Evolutionary conservation across 2,113 vertebrate genomes (phyloP).

Genomic region (Pygoscelis antarcticus): DNA sequence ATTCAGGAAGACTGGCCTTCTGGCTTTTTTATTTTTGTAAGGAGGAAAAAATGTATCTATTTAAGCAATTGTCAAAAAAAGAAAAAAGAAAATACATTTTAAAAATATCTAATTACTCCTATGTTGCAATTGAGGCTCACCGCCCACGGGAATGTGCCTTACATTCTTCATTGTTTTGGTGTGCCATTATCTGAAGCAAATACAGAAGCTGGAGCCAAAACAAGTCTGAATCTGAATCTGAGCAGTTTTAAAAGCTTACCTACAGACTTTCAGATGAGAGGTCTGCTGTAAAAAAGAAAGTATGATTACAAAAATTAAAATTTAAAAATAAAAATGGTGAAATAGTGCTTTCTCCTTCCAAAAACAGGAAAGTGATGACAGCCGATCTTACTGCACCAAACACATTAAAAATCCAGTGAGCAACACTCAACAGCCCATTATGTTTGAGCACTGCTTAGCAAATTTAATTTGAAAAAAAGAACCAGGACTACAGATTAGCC

Average conservation of each 20-base stretch:
- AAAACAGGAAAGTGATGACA: background rate
- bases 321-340: background rate
- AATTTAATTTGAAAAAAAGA: background rate
- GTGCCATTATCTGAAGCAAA: constrained; percentile 11
- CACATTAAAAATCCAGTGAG: background rate
- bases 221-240: constrained; percentile 10
- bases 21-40: background rate
- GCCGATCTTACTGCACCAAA: background rate
- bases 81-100: background rate
- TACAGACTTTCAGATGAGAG: constrained; percentile 74
- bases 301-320: background rate
- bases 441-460: background rate
- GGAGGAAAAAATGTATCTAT: background rate
- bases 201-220: constrained; percentile 15
- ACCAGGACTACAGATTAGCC: background rate
- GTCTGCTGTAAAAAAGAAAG: constrained; percentile 70
- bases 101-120: background rate
- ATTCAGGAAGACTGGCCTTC: background rate
- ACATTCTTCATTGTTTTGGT: constrained; percentile 15
- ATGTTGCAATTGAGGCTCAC: constrained; percentile 1
- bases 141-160: background rate
- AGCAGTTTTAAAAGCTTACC: constrained; percentile 64
- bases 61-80: background rate
- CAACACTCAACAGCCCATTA: background rate
- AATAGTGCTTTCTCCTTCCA: background rate